Evolutionary conservation across 2,797 vertebrate genomes (phyloP).

Genomic region (Eulemur albifrons): DNA sequence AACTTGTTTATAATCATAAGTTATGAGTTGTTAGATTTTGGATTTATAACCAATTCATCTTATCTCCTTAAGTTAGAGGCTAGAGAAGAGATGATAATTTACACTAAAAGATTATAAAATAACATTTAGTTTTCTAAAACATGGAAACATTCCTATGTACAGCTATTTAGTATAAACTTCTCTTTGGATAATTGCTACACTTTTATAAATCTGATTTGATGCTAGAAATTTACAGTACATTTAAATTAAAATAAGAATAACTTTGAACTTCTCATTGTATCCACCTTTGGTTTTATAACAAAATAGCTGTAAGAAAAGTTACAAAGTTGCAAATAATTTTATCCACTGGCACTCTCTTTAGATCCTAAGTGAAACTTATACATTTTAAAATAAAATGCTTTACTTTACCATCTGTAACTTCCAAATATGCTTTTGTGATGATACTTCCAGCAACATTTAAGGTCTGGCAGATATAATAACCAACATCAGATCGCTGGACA

Average conservation of each 20-base stretch:
- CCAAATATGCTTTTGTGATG: constrained; percentile 97
- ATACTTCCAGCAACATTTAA: constrained; percentile 99
- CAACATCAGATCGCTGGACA: constrained; percentile 94
- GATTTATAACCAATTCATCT: background rate
- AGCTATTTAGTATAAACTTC: background rate
- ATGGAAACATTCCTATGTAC: background rate
- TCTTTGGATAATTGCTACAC: background rate
- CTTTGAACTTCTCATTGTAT: background rate
- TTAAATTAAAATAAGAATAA: background rate
- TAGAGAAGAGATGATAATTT: background rate
- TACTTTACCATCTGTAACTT: constrained; percentile 97
- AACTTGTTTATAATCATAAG: background rate
- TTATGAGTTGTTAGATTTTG: background rate
- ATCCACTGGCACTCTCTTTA: background rate
- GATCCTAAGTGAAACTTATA: constrained; percentile 24
- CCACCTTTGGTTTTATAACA: background rate
- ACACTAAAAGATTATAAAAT: background rate
- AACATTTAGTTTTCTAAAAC: background rate
- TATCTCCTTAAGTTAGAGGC: background rate
- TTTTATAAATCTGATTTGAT: background rate
- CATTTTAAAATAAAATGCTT: constrained; percentile 61
- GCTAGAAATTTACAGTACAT: background rate
- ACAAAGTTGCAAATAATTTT: background rate
- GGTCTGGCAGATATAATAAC: constrained; percentile 98
- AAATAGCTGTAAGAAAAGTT: background rate